Percentiles rank a stretch among this genome's conserved stretches.
phyloP scores from a whole-genome alignment of 2,888 invertebrate genomes.

The Antitype chi region DNA sequence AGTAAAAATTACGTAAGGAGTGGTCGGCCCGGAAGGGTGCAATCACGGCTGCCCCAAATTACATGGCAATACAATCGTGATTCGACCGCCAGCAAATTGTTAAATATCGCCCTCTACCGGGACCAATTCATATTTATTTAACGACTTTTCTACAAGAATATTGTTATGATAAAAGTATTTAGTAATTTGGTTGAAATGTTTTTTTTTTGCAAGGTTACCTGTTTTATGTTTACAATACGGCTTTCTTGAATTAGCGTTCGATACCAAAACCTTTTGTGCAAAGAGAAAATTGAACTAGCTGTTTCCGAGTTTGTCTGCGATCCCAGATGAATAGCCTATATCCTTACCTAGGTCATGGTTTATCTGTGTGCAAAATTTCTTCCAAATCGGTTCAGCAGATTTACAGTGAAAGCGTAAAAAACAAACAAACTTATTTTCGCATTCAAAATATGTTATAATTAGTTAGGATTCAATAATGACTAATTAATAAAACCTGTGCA shows the following conservation, averaged over 20 bases:
- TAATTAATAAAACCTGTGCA: neutral
- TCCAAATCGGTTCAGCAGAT: too few relatives aligned
- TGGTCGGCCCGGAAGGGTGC: constrained; percentile 60
- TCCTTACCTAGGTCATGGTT: too few relatives aligned
- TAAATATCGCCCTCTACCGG: constrained; percentile 57
- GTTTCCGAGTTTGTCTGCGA: too few relatives aligned
- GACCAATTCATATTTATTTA: constrained; percentile 65
- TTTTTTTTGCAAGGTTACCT: constrained; percentile 12
- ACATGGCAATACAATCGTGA: constrained; percentile 63
- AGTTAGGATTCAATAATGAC: neutral
- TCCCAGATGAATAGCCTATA: too few relatives aligned
- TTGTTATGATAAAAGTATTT: constrained; percentile 55
- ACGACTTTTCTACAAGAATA: constrained; percentile 54
- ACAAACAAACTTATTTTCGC: too few relatives aligned
- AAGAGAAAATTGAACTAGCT: neutral
- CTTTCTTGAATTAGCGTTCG: neutral
- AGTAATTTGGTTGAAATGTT: constrained; percentile 23
- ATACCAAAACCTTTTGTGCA: neutral
- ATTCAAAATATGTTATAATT: too few relatives aligned
- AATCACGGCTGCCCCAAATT: constrained; percentile 63
- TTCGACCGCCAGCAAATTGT: constrained; percentile 58
- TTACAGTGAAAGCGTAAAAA: too few relatives aligned
- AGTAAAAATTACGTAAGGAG: constrained; percentile 43
- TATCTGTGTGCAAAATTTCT: too few relatives aligned
- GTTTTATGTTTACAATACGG: neutral